phyloP scores from a whole-genome alignment of 2,797 vertebrate species.

The Triplophysa yarkandensis region DNA sequence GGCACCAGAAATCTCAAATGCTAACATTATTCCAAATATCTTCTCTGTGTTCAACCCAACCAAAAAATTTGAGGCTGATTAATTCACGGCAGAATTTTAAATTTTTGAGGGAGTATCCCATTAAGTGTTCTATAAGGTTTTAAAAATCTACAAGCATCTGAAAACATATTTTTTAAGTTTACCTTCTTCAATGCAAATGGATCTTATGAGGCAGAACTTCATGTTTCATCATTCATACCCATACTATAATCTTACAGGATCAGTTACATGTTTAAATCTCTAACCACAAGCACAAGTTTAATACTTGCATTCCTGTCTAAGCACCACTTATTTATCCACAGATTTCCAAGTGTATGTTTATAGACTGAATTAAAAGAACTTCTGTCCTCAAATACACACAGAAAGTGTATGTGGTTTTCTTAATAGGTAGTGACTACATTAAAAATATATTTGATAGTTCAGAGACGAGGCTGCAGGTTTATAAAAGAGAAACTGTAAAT shows the following conservation, averaged over 20 bases:
- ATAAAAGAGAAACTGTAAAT: slow-evolving; percentile 9
- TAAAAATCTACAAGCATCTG: not conserved
- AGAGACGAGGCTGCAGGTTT: slow-evolving; percentile 5
- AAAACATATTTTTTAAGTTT: too few species aligned
- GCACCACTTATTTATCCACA: not conserved
- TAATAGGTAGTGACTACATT: not conserved
- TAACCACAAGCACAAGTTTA: not conserved
- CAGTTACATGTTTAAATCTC: not conserved
- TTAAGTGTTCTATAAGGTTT: not conserved
- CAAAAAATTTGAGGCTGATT: too few species aligned
- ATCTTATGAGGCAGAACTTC: not conserved
- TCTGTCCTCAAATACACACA: not conserved
- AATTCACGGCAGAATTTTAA: too few species aligned
- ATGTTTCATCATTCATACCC: not conserved
- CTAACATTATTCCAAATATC: too few species aligned
- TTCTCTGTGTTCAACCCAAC: too few species aligned
- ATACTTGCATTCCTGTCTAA: not conserved
- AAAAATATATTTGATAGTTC: slow-evolving; percentile 23
- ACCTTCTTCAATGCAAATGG: not conserved
- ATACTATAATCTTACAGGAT: not conserved
- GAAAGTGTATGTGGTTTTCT: not conserved
- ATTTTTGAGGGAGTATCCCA: too few species aligned
- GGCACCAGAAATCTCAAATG: too few species aligned
- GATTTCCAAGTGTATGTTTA: not conserved
- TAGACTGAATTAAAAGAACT: not conserved